These are phyloP conservation scores for Dioctria rufipes DNA, from an alignment of 2,888 invertebrate genomes.

Conservation along the genomic window DNA sequence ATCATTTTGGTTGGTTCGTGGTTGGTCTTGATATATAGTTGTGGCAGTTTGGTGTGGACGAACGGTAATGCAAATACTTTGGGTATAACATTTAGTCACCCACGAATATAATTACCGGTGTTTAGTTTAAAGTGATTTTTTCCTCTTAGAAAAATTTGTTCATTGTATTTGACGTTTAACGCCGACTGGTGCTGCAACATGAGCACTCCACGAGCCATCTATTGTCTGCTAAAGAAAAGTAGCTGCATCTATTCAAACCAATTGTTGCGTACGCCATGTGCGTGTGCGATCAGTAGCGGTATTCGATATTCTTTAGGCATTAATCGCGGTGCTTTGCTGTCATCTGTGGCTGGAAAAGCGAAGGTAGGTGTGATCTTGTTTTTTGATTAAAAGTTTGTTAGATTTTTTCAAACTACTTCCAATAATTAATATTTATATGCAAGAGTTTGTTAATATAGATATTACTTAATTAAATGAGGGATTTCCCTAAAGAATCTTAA, in stretches of 20 bases:
- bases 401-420: too few species aligned
- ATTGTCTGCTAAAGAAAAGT: conserved; percentile 5
- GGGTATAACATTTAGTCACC: background rate
- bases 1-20: background rate
- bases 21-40: too few species aligned
- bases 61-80: background rate
- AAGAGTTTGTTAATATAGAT: too few species aligned
- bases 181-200: background rate
- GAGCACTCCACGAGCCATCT: background rate
- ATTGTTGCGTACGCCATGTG: background rate
- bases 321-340: background rate
- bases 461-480: too few species aligned
- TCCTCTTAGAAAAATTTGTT: background rate
- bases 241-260: background rate
- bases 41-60: too few species aligned
- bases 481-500: too few species aligned
- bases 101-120: background rate
- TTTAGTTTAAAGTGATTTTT: background rate
- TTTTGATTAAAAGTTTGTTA: too few species aligned
- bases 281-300: background rate
- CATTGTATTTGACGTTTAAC: background rate
- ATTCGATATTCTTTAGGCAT: background rate
- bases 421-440: too few species aligned
- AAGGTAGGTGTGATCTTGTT: background rate
- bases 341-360: background rate